Evolutionary conservation across 2,113 vertebrate species (phyloP).

Genomic region (Epinephelus lanceolatus): DNA sequence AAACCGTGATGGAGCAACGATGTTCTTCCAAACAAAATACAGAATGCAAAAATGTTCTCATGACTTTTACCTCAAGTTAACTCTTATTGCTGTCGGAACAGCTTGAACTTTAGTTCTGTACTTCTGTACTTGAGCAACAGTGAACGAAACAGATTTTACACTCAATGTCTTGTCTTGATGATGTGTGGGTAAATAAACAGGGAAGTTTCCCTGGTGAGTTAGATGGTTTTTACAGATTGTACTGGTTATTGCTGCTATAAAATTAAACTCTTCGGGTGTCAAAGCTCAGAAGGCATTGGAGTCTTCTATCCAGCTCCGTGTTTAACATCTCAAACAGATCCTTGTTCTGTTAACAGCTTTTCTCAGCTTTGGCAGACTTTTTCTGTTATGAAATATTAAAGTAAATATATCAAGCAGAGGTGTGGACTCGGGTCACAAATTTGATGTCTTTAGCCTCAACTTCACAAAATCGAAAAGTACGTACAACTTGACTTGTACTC

Average conservation of each 20-base stretch:
- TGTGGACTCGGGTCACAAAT: too few relatives aligned
- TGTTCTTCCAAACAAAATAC: slow-evolving; percentile 3
- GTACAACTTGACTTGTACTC: too few relatives aligned
- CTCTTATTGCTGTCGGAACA: neutral
- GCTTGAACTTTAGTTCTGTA: neutral
- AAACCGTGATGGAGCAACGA: neutral
- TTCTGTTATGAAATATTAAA: neutral
- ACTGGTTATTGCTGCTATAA: slow-evolving; percentile 4
- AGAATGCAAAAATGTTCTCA: neutral
- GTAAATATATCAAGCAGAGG: too few relatives aligned
- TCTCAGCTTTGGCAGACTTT: neutral
- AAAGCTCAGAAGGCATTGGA: neutral
- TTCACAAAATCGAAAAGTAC: too few relatives aligned
- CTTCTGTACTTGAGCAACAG: slow-evolving; percentile 16
- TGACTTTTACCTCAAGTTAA: neutral
- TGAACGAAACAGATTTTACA: slow-evolving; percentile 9
- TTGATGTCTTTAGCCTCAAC: too few relatives aligned
- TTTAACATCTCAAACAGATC: slow-evolving; percentile 6
- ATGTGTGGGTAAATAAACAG: slow-evolving; percentile 1
- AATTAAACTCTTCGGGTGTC: neutral
- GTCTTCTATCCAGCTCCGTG: neutral
- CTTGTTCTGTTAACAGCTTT: neutral
- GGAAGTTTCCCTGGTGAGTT: neutral
- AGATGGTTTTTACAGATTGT: slow-evolving; percentile 6
- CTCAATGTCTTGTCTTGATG: neutral